Percentiles rank a stretch among this genome's conserved stretches.
Conservation (phyloP, 2,797 vertebrate species). For the Pteropus rufus region DNA sequence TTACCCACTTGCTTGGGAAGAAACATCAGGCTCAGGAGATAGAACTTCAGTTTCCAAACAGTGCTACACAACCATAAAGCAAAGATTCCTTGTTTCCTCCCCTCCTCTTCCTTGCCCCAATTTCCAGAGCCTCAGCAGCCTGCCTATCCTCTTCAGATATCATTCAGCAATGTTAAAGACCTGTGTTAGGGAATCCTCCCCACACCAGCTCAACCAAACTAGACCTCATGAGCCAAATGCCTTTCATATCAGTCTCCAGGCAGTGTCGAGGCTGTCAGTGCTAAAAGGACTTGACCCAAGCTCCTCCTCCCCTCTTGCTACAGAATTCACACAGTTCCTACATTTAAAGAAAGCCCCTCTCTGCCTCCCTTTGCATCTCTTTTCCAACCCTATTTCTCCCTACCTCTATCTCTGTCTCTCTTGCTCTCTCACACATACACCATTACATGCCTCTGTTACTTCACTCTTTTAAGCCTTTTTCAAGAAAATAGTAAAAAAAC, state of each 20-base stretch:
- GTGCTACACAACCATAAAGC: background rate
- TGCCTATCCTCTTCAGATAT: background rate
- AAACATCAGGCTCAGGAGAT: background rate
- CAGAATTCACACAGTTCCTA: background rate
- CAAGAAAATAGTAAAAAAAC: constrained; percentile 9
- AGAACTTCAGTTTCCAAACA: background rate
- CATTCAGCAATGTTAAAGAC: background rate
- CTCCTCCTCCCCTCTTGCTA: background rate
- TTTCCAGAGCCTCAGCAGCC: background rate
- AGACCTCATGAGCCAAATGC: background rate
- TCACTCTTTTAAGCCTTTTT: background rate
- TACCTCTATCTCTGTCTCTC: background rate
- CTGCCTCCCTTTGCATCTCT: background rate
- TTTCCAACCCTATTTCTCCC: background rate
- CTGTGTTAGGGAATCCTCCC: background rate
- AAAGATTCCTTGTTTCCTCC: constrained; percentile 5
- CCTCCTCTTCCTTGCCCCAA: background rate
- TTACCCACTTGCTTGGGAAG: background rate
- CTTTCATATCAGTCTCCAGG: background rate
- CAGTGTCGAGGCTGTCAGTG: background rate
- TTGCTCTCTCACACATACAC: too few relatives aligned
- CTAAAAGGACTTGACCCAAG: background rate
- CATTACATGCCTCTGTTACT: background rate
- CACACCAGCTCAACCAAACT: background rate
- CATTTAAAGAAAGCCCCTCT: background rate